Base-by-base conservation (phyloP, 2,888 invertebrate genomes). In the Lasiommata megera region DNA sequence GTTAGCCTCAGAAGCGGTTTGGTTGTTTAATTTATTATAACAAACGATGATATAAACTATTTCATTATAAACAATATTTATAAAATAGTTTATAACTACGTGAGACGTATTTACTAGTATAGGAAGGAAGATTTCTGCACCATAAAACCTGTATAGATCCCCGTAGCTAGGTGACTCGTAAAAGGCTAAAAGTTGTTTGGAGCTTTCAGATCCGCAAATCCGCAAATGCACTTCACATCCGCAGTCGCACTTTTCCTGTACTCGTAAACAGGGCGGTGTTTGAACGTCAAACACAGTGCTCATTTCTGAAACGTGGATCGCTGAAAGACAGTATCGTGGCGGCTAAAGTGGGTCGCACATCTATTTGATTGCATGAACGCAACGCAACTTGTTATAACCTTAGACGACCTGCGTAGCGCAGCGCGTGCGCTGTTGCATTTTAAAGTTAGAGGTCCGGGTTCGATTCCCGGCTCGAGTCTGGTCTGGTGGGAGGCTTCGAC, bases 251-350 rank as follows among this genome's bases (percentile, higher is more conserved):
- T 40, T 55, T 56, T 50, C 58, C 47, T 61, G 56, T 58, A 56
- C 51, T 50, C 61, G 58, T 58, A 58, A 58, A 58, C 56, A 56
- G 58, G 29, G 53, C 61, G 56, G 36, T 61, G 55, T 61, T 58
- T 61, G 53, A 58, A 40, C 58, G 43, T 61, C 61, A 61, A 61
- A 61, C 40, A 61, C 55, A 58, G 58, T 44, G 58, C 50, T 54
- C 53, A 61, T 61, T 61, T 61, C 53, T 48, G 50, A 61, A 56
- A 52, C 52, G 58, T 11, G 52, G 29, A 41, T 31, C 16, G 16
- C 16, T n/a, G 17, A 6, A 17, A 52, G 40, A 52, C 17, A 52
- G 38, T 6, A 31, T 1, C 8, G 28, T 23, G 3, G n/a, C 11
- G 16, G 46, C 9, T 17, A 37, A 6, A 37, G 14, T 14, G 6